Evolutionary conservation across 1,140 invertebrate species (phyloP).

Genomic region (Matsumurasca onukii): DNA sequence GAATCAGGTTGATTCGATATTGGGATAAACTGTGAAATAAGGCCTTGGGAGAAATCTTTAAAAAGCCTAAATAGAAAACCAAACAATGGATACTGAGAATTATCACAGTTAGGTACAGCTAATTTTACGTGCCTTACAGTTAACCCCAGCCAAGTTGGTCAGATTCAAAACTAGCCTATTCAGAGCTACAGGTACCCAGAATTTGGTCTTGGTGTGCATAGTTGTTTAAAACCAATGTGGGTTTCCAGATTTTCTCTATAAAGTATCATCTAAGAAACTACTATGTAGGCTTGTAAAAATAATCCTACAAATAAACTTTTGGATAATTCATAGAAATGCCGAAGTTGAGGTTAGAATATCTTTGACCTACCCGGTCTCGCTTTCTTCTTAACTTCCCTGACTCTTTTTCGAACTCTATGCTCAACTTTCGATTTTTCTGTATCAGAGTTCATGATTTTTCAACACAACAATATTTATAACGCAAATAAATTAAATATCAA

Average conservation of each 20-base stretch:
- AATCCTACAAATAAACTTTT: not conserved
- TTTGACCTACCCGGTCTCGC: slow-evolving; percentile 75
- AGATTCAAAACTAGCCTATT: too few species aligned
- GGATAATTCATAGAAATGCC: slow-evolving; percentile 7
- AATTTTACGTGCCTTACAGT: too few species aligned
- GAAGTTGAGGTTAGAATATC: slow-evolving; percentile 9
- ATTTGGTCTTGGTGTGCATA: not conserved
- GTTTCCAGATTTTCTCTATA: not conserved
- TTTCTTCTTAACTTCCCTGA: slow-evolving; percentile 84
- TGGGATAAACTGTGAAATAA: too few species aligned
- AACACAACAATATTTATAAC: not conserved
- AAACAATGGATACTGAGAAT: too few species aligned
- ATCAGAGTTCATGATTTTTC: slow-evolving; percentile 2
- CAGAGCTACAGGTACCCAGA: too few species aligned
- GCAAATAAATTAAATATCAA: not conserved
- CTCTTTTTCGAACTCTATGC: slow-evolving; percentile 76
- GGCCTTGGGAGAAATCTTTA: too few species aligned
- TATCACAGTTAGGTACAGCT: too few species aligned
- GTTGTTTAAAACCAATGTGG: not conserved
- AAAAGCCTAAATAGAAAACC: too few species aligned
- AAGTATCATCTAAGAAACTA: not conserved
- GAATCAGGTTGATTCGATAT: too few species aligned
- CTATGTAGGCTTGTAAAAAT: not conserved
- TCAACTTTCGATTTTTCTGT: slow-evolving; percentile 45
- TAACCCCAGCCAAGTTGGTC: too few species aligned